These are phyloP conservation scores for Mus pahari DNA, from an alignment of 2,113 vertebrate genomes.

Conservation along the genomic window DNA sequence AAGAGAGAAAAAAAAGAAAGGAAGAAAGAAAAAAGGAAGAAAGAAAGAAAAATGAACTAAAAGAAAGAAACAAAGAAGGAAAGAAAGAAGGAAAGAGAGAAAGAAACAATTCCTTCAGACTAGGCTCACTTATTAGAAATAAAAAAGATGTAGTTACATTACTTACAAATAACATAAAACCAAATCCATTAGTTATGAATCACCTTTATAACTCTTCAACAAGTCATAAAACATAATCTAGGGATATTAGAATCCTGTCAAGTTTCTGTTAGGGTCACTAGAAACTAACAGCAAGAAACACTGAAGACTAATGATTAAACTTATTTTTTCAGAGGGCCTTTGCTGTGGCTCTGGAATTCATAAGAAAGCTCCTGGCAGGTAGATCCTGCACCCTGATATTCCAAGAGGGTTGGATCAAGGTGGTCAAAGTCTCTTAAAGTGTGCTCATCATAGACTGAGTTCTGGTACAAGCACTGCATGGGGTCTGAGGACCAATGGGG, in stretches of 20 bases:
- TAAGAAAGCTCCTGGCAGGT: neutral
- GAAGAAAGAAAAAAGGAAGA: neutral
- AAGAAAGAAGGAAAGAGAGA: neutral
- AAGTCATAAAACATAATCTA: conserved; percentile 26
- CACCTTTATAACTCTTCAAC: neutral
- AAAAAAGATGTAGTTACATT: neutral
- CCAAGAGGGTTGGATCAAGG: neutral
- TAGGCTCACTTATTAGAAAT: neutral
- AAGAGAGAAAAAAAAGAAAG: neutral
- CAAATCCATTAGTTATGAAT: neutral
- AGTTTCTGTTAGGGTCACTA: neutral
- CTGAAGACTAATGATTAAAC: neutral
- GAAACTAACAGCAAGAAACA: conserved; percentile 1
- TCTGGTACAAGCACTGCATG: neutral
- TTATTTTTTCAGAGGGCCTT: neutral
- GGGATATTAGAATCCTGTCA: conserved; percentile 16
- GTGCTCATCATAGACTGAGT: rapidly evolving
- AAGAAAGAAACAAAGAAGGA: neutral
- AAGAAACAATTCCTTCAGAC: neutral
- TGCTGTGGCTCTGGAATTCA: too few relatives aligned
- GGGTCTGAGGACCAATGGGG: too few relatives aligned
- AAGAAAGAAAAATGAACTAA: neutral
- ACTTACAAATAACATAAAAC: neutral
- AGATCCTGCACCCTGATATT: rapidly evolving
- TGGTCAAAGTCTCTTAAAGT: neutral